Base-by-base conservation (phyloP, 2,888 invertebrate species). In the Asteroscopus sphinx region DNA sequence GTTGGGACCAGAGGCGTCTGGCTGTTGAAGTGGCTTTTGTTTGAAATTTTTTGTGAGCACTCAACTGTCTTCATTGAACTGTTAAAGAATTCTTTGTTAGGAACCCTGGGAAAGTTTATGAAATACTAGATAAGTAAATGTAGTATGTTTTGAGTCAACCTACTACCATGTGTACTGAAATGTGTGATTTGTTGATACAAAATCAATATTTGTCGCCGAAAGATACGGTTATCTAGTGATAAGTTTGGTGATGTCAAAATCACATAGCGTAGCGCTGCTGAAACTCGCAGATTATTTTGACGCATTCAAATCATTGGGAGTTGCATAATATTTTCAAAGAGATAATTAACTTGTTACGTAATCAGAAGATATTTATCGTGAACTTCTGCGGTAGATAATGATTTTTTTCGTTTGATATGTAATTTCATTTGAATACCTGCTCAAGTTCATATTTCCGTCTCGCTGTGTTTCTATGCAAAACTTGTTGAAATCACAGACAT, bases 31-130 rank as follows among this genome's bases (percentile, higher is more conserved):
- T 72, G 53, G 17, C 28, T 66, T 79, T 79, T 80, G 75, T 77
- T 68, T 32, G 52, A 55, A 17, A 9, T 68, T 76, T 77, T 79
- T 76, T 75, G 66, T 72, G 45, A 51, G 42, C 68, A 61, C 66
- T 68, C 51, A 56, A 68, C 69, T 61, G 59, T 75, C 73, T 56
- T 54, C 65, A 67, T 72, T 64, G 53, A 56, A 65, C 57, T 61
- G 61, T 85, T 79, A 88, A 87, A 81, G 83, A 68, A 49, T 37
- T 66, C 79, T 73, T 84, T 87, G 85, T 85, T 28, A 51, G 45
- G 36, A 30, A 57, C 63, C 82, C 79, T 87, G 86, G 80, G 86
- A 85, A 84, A 83, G 81, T 75, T 77, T 77, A 76, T 67, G 72
- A 66, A 72, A 68, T 62, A 13, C 44, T 49, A 73, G 79, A 83